Evolutionary conservation across 2,797 vertebrate species (phyloP), one percentile per base, ranked within the genome.

Genomic region (Fistularia commersonii): DNA sequence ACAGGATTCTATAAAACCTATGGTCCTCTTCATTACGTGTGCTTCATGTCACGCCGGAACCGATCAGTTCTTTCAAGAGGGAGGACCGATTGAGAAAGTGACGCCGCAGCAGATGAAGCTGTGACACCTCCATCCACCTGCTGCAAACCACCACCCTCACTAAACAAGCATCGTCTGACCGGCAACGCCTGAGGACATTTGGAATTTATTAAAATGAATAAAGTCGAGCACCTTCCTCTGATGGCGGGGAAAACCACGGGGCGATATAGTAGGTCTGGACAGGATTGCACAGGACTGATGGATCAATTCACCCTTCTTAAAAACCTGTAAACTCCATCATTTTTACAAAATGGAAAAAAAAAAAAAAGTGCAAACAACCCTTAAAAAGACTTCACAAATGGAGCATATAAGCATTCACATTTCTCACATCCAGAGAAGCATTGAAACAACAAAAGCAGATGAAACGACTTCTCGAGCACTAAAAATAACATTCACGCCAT

Each of bases 1-100:
- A 77, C 54, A 62, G 79, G 83, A 88, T 85, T 82, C 87, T 89
- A 90, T 91, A 89, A 85, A 80, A 77, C 81, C 74, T 72, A 62
- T 53, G 45, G 69, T 64, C 74, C 58, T 54, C 51, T 48, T 10
- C n/a, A n/a, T n/a, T n/a, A n/a, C n/a, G 67, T 77, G 77, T 77
- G 76, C 76, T 81, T 77, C 15, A 57, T 55, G 48, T 52, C 66
- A 66, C 57, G 77, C 69, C 62, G 11, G 62, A 71, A 66, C 51
- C 46, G 50, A 41, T 55, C 41, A 52, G 55, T 57, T 64, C 41
- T 40, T 64, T 39, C 35, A 8, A 37, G 35, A 37, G 54, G 45
- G 48, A 57, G 54, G 51, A 67, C 50, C 31, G 1, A 34, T 52
- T 41, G 11, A 1, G 46, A 45, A n/a, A n/a, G n/a, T n/a, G n/a